Evolutionary conservation across 2,113 vertebrate genomes (phyloP), one percentile per base, ranked within the genome.

Genomic region (Phylloscopus whistleri): DNA sequence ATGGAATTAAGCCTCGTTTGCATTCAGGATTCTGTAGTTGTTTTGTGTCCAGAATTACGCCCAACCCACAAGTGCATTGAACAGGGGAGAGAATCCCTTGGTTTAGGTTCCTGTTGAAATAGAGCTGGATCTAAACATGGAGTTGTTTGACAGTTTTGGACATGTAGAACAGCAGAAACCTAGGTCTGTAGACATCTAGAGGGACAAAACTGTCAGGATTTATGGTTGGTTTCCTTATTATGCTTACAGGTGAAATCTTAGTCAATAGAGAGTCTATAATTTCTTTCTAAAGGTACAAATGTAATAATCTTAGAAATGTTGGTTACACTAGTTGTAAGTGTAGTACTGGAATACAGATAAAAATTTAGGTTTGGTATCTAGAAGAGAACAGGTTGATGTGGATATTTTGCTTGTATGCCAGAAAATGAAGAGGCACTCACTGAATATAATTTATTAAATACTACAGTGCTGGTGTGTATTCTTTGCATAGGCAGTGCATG

Each of bases 11-110:
- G 48, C 10, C 33, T 62, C 33, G n/a, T 26, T 70, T 70, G 28
- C 6, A 1, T 59, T 37, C 33, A 59, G 67, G 56, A 81, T 66
- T 91, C 37, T 80, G 17, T 62, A 49, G 24, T 69, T 56, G 8
- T 30, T 81, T 79, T 76, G 18, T 70, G 43, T 77, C 28, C 31
- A 66, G 43, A 63, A 37, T 62, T 49, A 21, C 24, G 11, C 3
- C 14, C n/a, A 73, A 0, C 44, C 9, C 19, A 8, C 11, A 58
- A 77, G 8, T 20, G 28, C 3, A 1, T 81, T 5, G 1, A 87
- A 43, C 17, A 46, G 67, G 30, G 18, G 20, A 70, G 63, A 62
- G 31, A 67, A 58, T 80, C 37, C n/a, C 18, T 69, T 92, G 17
- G 0, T 77, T 80, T 43, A 56, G 17, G 21, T 59, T 79, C 4